phyloP scores from a whole-genome alignment of 1,140 invertebrate species.

The Elysia chlorotica region DNA sequence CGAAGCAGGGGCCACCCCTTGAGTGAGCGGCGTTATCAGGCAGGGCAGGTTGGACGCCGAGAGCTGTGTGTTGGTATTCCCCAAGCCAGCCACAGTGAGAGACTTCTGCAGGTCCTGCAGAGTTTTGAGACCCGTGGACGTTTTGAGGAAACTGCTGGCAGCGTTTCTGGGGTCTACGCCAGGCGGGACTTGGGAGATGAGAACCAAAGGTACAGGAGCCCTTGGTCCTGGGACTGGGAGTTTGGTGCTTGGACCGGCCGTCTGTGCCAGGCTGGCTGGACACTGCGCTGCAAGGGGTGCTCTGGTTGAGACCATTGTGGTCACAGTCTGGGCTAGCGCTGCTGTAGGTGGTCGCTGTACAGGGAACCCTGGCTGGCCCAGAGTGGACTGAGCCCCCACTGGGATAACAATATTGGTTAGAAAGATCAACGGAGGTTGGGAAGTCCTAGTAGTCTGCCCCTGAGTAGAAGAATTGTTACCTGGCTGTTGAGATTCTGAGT shows the following conservation, averaged over 20 bases:
- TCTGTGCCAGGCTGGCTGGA: too few relatives aligned
- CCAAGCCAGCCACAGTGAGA: not conserved
- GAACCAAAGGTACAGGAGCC: conserved; percentile 6
- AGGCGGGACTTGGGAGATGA: conserved; percentile 6
- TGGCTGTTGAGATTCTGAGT: too few relatives aligned
- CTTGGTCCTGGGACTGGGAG: too few relatives aligned
- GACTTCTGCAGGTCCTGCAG: conserved; percentile 9
- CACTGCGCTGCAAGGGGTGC: too few relatives aligned
- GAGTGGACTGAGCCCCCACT: not conserved
- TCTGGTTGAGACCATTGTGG: too few relatives aligned
- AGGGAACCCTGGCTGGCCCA: too few relatives aligned
- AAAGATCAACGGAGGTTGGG: conserved; percentile 10
- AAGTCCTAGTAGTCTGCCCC: not conserved
- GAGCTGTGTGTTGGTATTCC: not conserved
- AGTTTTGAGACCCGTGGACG: conserved; percentile 4
- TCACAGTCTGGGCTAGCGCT: too few relatives aligned
- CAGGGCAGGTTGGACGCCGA: not conserved
- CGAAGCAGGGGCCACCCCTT: too few relatives aligned
- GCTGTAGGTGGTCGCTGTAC: too few relatives aligned
- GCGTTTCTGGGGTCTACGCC: not conserved
- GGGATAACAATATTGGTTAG: conserved; percentile 16
- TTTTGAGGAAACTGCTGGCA: not conserved
- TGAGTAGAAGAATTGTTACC: too few relatives aligned
- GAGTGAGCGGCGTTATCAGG: too few relatives aligned
- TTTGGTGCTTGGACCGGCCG: too few relatives aligned